phyloP scores from a whole-genome alignment of 2,797 vertebrate genomes.

The Phrynocephalus forsythii region DNA sequence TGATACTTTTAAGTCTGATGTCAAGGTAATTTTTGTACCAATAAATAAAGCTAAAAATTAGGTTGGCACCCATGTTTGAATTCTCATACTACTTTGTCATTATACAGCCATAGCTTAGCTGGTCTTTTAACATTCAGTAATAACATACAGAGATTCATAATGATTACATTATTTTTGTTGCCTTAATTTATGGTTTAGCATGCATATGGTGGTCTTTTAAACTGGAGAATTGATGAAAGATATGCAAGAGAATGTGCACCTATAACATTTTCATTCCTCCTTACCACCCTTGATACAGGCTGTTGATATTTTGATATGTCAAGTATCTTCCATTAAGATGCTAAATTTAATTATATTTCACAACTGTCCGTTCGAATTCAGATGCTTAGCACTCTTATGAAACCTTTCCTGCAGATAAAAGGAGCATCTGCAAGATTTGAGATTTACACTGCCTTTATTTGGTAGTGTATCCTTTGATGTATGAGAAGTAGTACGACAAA shows the following conservation, averaged over 20 bases:
- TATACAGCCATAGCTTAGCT: not conserved
- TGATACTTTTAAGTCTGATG: slow-evolving; percentile 3
- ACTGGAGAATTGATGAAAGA: not conserved
- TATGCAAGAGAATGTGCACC: slow-evolving; percentile 11
- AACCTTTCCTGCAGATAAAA: slow-evolving; percentile 28
- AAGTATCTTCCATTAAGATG: slow-evolving; percentile 42
- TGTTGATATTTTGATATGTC: slow-evolving; percentile 52
- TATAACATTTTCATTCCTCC: slow-evolving; percentile 60
- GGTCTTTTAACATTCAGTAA: not conserved
- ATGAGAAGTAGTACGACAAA: slow-evolving; percentile 17
- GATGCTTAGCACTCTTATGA: not conserved
- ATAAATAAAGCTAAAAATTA: not conserved
- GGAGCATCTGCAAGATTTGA: slow-evolving; percentile 44
- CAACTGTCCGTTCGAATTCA: not conserved
- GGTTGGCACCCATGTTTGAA: slow-evolving; percentile 48
- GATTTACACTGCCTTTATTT: slow-evolving; percentile 41
- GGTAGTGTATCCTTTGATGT: slow-evolving; percentile 31
- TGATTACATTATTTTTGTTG: slow-evolving; percentile 59
- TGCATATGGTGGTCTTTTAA: not conserved
- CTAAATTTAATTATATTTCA: slow-evolving; percentile 38
- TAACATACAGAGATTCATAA: slow-evolving; percentile 27
- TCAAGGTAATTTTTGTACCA: slow-evolving; percentile 33
- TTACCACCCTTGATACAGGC: slow-evolving; percentile 39
- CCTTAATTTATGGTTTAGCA: slow-evolving; percentile 3
- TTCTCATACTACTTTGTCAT: not conserved